Evolutionary conservation across 2,113 vertebrate genomes (phyloP).

Genomic region (Capricornis sumatraensis): DNA sequence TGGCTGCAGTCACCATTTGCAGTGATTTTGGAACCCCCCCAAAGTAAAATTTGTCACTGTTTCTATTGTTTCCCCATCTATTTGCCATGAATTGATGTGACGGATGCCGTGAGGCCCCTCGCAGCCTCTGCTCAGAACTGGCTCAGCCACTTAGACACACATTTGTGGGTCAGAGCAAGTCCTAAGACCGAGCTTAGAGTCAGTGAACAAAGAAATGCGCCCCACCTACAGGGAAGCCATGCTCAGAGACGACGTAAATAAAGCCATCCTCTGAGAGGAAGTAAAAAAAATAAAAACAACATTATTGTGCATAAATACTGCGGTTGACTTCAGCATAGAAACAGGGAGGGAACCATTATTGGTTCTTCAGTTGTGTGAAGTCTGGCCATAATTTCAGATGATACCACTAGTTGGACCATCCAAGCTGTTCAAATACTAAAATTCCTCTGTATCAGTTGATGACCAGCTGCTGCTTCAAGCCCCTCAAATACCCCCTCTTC

Average conservation of each 20-base stretch:
- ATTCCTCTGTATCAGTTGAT: background rate
- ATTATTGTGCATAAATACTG: background rate
- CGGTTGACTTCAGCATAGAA: background rate
- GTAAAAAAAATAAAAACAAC: background rate
- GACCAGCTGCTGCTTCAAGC: background rate
- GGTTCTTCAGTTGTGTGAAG: background rate
- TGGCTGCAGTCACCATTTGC: background rate
- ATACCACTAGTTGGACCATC: background rate
- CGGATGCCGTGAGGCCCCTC: background rate
- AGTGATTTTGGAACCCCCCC: background rate
- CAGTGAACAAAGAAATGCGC: background rate
- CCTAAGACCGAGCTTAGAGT: background rate
- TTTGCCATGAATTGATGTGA: background rate
- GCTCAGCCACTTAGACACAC: no score
- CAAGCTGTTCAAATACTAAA: background rate
- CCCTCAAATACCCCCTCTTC: background rate
- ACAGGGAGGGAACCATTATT: background rate
- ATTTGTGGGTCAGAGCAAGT: background rate
- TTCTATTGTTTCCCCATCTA: background rate
- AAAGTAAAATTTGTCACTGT: background rate
- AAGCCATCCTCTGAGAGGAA: background rate
- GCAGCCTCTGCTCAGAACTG: background rate
- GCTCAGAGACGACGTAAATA: background rate
- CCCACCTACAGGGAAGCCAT: background rate
- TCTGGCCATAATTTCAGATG: background rate